Evolutionary conservation across 2,113 vertebrate species (phyloP), one percentile per base, ranked within the genome.

Genomic region (Periophthalmus modestus): DNA sequence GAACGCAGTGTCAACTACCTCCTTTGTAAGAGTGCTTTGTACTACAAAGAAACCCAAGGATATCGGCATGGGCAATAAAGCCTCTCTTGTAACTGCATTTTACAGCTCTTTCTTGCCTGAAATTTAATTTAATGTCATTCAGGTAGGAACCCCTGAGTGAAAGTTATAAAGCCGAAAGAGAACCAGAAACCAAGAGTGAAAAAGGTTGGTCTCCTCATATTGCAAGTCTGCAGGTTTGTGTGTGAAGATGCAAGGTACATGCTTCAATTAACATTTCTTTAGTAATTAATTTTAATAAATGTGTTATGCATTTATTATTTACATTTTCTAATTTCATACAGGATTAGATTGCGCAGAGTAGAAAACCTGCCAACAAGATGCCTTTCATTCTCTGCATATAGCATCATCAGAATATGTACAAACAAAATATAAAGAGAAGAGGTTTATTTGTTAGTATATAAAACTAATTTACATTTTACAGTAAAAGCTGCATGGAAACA

Each of bases 381-480:
- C 63, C 78, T 77, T 73, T 84, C 89, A 87, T 82, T 88, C 86
- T 55, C 83, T 90, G 84, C 85, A 84, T 72, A 68, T 90, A n/a
- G 82, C 88, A 88, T 77, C 74, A 85, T 83, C 87, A 86, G 68
- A 73, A 79, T 90, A 78, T 78, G 86, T 88, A 88, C 85, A 89
- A 89, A 85, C 79, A 88, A 88, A 87, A 89, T 67, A 85, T 47
- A 90, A 77, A 77, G 68, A 88, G 66, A 43, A 43, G 78, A 88
- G 83, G 78, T 85, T 81, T 82, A 80, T 87, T 78, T 86, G 89
- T 93, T 92, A 90, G 93, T 85, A 92, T 92, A 90, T 80, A 89
- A 90, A 89, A 92, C 79, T 77, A 86, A 85, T 88, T 89, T 93
- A 93, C 89, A 87, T 83, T 88, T 89, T 93, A 93, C 89, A 93